Percentiles rank a stretch among this genome's conserved stretches.
Evolutionary conservation across 2,113 vertebrate genomes (phyloP).

Genomic region (Saimiri boliviensis): DNA sequence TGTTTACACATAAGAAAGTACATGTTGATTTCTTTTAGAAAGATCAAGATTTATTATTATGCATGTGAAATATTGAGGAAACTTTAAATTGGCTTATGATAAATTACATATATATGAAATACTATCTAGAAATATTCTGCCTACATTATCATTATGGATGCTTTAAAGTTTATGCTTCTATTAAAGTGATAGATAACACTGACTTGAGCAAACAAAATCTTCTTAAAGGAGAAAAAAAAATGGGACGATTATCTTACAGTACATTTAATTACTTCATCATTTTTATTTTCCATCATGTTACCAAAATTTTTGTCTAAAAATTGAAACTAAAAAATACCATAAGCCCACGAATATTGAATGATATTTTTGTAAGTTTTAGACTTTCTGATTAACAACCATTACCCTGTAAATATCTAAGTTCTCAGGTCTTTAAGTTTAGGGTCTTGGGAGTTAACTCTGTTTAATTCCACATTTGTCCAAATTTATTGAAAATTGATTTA

Average conservation of each 20-base stretch:
- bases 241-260: neutral
- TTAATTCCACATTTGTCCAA: conserved; percentile 2
- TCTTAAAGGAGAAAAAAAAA: neutral
- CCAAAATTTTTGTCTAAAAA: conserved; percentile 3
- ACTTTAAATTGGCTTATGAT: neutral
- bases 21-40: neutral
- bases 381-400: conserved; percentile 10
- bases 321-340: neutral
- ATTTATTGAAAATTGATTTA: neutral
- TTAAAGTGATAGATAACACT: neutral
- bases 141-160: neutral
- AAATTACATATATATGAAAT: neutral
- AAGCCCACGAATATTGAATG: neutral
- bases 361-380: neutral
- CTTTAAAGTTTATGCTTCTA: neutral
- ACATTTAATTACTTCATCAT: neutral
- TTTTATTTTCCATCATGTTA: neutral
- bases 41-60: neutral
- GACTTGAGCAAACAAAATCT: neutral
- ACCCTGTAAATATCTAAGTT: neutral
- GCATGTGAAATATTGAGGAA: neutral
- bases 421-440: neutral
- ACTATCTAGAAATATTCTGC: neutral
- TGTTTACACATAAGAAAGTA: neutral
- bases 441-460: neutral